Evolutionary conservation across 2,797 vertebrate species (phyloP), one percentile per base, ranked within the genome.

Genomic region (Lerista edwardsae): DNA sequence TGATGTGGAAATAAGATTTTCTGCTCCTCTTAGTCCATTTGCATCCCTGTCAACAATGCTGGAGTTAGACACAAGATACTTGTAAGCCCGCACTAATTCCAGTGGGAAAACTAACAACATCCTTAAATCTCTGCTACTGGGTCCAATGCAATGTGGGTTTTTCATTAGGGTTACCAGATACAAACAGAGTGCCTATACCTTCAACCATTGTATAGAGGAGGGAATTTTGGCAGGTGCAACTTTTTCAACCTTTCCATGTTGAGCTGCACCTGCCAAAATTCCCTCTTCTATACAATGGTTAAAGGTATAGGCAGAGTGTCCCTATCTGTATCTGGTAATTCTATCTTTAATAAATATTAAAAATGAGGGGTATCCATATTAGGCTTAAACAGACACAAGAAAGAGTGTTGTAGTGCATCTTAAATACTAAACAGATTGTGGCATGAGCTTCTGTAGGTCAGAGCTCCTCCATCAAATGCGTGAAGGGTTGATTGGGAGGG

Each of bases 1-100:
- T 75, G 81, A 83, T 65, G 61, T 83, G 44, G 44, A 65, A 65
- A 65, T 62, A 71, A 71, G 36, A 41, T 41, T 71, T 25, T n/a
- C 41, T 61, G 51, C 36, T 75, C 15, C 31, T 41, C 31, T 39
- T 83, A 75, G 8, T 75, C 44, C 17, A 6, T 29, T 14, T 75
- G 61, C 17, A 57, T 57, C 51, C 41, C 9, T 29, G 23, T 4
- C 67, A 39, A 34, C 29, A 41, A 67, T 27, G 19, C 51, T 75
- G 61, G 44, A 57, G 31, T 21, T 67, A 57, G 44, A 78, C 25
- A 31, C 41, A n/a, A 75, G 27, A 31, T 29, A 57, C 47, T 6
- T 65, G n/a, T 29, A 75, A 29, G 27, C 39, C 31, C 6, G 41
- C 29, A 67, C 19, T 36, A 65, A 36, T 57, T 69, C 51, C 31